Evolutionary conservation across 2,888 invertebrate genomes (phyloP).

Genomic region (Hydroisotoma schaefferi): DNA sequence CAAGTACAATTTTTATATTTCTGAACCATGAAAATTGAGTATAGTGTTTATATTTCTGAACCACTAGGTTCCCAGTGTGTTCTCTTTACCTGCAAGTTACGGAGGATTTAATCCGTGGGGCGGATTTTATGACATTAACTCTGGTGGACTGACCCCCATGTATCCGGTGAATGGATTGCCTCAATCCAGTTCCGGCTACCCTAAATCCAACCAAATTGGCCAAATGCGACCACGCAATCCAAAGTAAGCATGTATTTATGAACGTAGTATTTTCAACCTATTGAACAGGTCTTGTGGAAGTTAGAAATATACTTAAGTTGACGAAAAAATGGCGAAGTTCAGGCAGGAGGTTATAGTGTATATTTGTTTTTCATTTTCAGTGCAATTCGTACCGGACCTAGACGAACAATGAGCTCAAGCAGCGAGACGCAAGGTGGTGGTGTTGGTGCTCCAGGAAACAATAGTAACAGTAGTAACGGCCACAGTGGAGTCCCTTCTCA

Average conservation of each 20-base stretch:
- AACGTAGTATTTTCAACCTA: too few species aligned
- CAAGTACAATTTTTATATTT: neutral
- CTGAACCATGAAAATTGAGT: neutral
- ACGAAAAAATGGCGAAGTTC: too few species aligned
- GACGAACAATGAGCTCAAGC: constrained; percentile 27
- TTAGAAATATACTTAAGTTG: too few species aligned
- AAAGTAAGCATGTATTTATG: too few species aligned
- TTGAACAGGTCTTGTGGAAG: too few species aligned
- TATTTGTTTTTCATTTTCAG: constrained; percentile 24
- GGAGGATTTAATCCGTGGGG: constrained; percentile 40
- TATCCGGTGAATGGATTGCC: constrained; percentile 71
- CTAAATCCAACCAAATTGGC: constrained; percentile 49
- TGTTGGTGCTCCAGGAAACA: constrained; percentile 18
- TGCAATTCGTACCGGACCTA: constrained; percentile 31
- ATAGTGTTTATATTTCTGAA: neutral
- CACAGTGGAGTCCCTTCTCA: constrained; percentile 9
- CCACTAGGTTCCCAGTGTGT: constrained; percentile 49
- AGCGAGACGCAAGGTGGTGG: constrained; percentile 27
- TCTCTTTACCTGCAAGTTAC: constrained; percentile 47
- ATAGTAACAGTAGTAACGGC: constrained; percentile 4
- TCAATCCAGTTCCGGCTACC: constrained; percentile 57
- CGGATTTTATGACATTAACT: constrained; percentile 26
- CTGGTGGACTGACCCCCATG: constrained; percentile 52
- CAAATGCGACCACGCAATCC: constrained; percentile 41
- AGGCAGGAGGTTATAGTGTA: too few species aligned